These are phyloP conservation scores for Drosophila kikkawai DNA, from an alignment of 1,140 invertebrate genomes.

Conservation along the genomic window DNA sequence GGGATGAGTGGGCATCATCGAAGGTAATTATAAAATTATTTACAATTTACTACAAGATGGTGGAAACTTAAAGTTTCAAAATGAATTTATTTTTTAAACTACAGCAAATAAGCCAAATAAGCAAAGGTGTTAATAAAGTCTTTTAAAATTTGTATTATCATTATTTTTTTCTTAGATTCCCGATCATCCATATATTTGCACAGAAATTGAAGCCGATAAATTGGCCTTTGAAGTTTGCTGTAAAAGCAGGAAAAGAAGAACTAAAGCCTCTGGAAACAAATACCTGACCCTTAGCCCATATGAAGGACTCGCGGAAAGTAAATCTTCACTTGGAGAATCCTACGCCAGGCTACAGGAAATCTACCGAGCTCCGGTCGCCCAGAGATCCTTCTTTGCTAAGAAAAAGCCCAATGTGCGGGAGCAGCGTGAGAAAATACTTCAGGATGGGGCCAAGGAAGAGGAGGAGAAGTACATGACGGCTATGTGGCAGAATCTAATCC, in stretches of 20 bases:
- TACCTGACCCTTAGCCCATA: too few relatives aligned
- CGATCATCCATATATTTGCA: not conserved
- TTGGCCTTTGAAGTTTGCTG: conserved; percentile 1
- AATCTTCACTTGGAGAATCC: not conserved
- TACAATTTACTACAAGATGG: not conserved
- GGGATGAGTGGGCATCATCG: too few relatives aligned
- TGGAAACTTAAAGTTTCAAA: too few relatives aligned
- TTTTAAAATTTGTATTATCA: too few relatives aligned
- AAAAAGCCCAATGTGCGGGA: not conserved
- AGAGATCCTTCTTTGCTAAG: not conserved
- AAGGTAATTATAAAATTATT: conserved; percentile 2
- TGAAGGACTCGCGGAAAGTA: not conserved
- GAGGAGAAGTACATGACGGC: not conserved
- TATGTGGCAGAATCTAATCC: not conserved
- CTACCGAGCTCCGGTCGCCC: not conserved
- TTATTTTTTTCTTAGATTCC: not conserved
- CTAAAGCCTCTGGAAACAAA: not conserved
- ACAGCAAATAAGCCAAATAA: too few relatives aligned
- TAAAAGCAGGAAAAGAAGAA: not conserved
- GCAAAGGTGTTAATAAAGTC: too few relatives aligned
- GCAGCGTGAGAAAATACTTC: not conserved
- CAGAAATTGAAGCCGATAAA: not conserved
- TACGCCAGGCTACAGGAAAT: not conserved
- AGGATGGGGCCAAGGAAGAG: not conserved
- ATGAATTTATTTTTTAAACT: not conserved